Conservation (phyloP, 2,888 invertebrate genomes). For the Apoderus coryli region DNA sequence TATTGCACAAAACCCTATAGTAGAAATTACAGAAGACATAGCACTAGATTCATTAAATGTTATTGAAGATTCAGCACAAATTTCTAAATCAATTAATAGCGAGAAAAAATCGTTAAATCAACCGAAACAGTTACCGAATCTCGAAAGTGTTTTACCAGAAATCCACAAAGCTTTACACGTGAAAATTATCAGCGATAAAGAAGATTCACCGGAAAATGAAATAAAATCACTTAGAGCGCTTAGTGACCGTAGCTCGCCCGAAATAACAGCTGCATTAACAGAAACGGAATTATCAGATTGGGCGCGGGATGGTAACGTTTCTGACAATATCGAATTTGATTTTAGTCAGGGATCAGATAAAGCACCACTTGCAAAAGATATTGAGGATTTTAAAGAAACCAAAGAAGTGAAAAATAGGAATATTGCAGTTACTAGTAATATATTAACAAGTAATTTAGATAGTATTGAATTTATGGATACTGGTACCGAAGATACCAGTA, state of each 20-base stretch:
- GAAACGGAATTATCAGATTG: slow-evolving; percentile 84
- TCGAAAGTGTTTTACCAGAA: slow-evolving; percentile 23
- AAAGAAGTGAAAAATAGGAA: slow-evolving; percentile 24
- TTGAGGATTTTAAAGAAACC: slow-evolving; percentile 14
- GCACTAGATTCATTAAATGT: slow-evolving; percentile 27
- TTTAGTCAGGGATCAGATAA: slow-evolving; percentile 22
- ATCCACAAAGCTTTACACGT: slow-evolving; percentile 24
- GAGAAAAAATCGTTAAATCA: slow-evolving; percentile 32
- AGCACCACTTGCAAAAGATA: slow-evolving; percentile 21
- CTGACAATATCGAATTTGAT: slow-evolving; percentile 56
- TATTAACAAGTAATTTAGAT: slow-evolving; percentile 43
- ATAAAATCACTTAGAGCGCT: slow-evolving; percentile 19
- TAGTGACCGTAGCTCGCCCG: slow-evolving; percentile 36
- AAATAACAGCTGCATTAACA: slow-evolving; percentile 56
- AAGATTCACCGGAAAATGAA: slow-evolving; percentile 15
- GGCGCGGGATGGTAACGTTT: slow-evolving; percentile 67
- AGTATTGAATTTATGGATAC: slow-evolving; percentile 80
- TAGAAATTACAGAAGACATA: slow-evolving; percentile 22
- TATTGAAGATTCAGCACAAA: slow-evolving; percentile 14
- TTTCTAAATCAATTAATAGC: slow-evolving; percentile 26
- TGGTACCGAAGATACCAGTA: slow-evolving; percentile 66
- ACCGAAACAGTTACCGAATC: slow-evolving; percentile 29
- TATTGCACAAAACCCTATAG: slow-evolving; percentile 20
- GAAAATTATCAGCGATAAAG: slow-evolving; percentile 17
- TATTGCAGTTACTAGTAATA: slow-evolving; percentile 24